Base-by-base conservation (phyloP, 2,113 vertebrate genomes). In the Leucopsar rothschildi region DNA sequence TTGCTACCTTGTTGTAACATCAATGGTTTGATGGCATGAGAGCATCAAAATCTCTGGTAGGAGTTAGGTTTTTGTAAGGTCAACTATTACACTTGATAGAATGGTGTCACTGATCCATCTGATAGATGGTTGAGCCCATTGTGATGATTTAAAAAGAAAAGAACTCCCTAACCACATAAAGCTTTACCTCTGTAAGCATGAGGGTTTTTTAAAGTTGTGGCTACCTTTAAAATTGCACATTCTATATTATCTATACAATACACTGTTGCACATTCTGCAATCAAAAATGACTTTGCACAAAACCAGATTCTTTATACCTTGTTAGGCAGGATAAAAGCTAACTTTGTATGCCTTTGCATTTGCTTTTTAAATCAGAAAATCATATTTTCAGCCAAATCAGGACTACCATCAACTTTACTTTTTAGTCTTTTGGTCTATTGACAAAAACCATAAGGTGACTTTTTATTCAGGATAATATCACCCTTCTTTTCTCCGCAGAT, bases 81-180 rank as follows among this genome's bases (percentile, higher is more conserved):
- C 56, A 73, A 2, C 7, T 50, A 9, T 50, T 52, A 69, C 6
- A 44, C 4, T 61, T 66, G 15, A 27, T 37, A 52, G 6, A 31
- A 4, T 42, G 29, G 13, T 63, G 35, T 24, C 2, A 1, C 20
- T 73, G 45, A 44, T 61, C 15, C 60, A 4, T 10, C 24, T 6
- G 2, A 49, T 12, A 2, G 1, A 52, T 6, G 1, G 35, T 65
- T 73, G 65, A 87, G 18, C 11, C n/a, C 10, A 49, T 18, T 0
- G 0, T 50, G 20, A 22, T 28, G 7, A 44, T 66, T 69, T 57
- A 2, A 44, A 56, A 53, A 37, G 14, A 56, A 81, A 55, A 15
- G 10, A 25, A 17, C 22, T 40, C 21, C 14, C 35, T 66, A 11
- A 50, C 11, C 6, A 28, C 23, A 24, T 42, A 82, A 68, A 86